Percentiles rank a stretch among this genome's conserved stretches.
Evolutionary conservation across 2,888 invertebrate species (phyloP).

Genomic region (Seira ritae): DNA sequence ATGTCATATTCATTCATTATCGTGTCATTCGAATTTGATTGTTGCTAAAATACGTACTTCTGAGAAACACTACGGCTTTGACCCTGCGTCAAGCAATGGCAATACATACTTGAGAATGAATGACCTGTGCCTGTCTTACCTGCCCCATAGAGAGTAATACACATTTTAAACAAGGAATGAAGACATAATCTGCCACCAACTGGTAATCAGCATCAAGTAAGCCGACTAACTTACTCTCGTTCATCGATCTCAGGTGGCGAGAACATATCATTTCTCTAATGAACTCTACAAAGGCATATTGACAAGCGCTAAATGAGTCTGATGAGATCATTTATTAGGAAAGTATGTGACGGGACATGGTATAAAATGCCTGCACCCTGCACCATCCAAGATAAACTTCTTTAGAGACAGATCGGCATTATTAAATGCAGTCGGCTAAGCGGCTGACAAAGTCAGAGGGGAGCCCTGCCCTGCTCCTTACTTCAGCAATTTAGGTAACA

Average conservation of each 20-base stretch:
- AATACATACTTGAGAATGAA: too few species aligned
- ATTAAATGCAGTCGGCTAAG: not conserved
- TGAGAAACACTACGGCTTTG: too few species aligned
- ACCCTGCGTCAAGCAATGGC: too few species aligned
- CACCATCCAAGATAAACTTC: not conserved
- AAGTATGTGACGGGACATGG: not conserved
- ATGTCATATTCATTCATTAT: too few species aligned
- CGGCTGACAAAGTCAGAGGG: conserved; percentile 4
- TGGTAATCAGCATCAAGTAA: not conserved
- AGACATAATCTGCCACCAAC: not conserved
- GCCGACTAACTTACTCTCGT: not conserved
- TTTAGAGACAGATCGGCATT: not conserved
- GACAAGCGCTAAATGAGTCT: conserved; percentile 43
- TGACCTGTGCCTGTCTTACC: too few species aligned
- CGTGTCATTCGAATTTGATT: too few species aligned
- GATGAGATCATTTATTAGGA: conserved; percentile 20
- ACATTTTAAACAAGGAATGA: too few species aligned
- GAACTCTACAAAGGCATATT: conserved; percentile 9
- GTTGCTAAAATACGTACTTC: too few species aligned
- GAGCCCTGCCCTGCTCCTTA: not conserved
- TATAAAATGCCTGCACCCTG: not conserved
- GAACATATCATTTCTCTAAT: conserved; percentile 2
- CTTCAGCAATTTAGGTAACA: not conserved
- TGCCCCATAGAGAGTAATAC: too few species aligned
- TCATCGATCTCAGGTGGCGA: not conserved